A percentile compares a stretch with the other conserved stretches of the same genome.
Conservation (phyloP, 2,888 invertebrate genomes). For the Dryocosmus kuriphilus region DNA sequence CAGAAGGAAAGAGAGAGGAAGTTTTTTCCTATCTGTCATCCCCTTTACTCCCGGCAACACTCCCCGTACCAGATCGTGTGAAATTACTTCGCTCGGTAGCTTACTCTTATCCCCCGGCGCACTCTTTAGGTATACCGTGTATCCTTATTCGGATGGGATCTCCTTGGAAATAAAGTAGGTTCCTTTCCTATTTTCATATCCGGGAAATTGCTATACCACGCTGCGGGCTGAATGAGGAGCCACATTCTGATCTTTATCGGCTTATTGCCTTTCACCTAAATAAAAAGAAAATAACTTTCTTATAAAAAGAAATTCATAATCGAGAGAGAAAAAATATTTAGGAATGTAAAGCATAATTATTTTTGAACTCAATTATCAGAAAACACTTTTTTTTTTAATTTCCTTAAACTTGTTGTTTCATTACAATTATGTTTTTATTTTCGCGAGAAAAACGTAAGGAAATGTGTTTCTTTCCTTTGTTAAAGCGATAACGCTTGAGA, state of each 20-base stretch:
- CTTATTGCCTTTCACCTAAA: constrained; percentile 22
- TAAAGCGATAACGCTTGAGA: background rate
- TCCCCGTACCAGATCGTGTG: constrained; percentile 72
- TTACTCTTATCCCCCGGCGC: constrained; percentile 72
- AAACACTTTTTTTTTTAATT: no score
- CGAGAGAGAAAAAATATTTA: background rate
- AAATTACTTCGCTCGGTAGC: constrained; percentile 77
- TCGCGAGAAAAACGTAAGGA: background rate
- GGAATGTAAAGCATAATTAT: background rate
- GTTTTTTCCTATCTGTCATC: background rate
- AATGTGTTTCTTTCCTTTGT: background rate
- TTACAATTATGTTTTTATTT: background rate
- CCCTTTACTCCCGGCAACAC: constrained; percentile 57
- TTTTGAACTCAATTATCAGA: no score
- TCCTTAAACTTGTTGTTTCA: background rate
- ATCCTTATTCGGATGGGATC: constrained; percentile 74
- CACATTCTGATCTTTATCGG: constrained; percentile 35
- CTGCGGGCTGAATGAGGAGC: constrained; percentile 38
- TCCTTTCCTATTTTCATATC: constrained; percentile 75
- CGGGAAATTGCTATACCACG: constrained; percentile 73
- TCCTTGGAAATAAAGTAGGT: constrained; percentile 75
- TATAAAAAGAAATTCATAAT: background rate
- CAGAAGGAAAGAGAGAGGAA: constrained; percentile 21
- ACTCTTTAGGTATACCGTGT: constrained; percentile 68
- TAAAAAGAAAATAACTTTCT: constrained; percentile 17